These are phyloP conservation scores for Cryptotis parvus DNA, from an alignment of 2,113 vertebrate species.

Conservation along the genomic window DNA sequence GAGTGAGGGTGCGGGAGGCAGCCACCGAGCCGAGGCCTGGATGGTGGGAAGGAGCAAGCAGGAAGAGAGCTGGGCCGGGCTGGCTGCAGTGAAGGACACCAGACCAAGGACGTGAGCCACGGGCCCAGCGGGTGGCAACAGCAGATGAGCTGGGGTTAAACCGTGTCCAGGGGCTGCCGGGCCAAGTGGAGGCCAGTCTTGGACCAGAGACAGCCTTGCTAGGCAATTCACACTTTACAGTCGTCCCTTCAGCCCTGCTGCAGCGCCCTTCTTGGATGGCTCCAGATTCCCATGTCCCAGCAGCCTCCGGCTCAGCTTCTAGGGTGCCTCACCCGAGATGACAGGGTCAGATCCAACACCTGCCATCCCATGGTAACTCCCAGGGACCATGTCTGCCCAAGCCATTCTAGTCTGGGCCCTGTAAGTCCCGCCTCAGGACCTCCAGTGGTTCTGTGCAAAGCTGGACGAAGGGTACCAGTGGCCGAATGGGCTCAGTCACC, in stretches of 20 bases:
- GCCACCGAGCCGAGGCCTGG: not conserved
- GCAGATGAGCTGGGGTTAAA: too few species aligned
- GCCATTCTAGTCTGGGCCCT: not conserved
- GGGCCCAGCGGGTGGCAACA: not conserved
- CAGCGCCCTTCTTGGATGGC: too few species aligned
- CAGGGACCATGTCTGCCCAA: not conserved
- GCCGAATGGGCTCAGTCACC: not conserved
- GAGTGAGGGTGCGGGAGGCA: not conserved
- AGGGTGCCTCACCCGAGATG: not conserved
- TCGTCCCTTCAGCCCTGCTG: too few species aligned
- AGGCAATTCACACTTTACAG: too few species aligned
- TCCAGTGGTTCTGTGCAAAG: not conserved
- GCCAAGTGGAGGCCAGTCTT: not conserved
- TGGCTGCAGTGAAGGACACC: not conserved
- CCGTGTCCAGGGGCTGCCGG: not conserved
- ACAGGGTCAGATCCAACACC: not conserved
- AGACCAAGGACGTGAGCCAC: not conserved
- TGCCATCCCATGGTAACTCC: not conserved
- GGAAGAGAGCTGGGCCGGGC: not conserved
- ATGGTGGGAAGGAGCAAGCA: not conserved
- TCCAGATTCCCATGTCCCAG: too few species aligned
- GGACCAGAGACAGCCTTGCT: too few species aligned
- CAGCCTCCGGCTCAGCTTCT: too few species aligned
- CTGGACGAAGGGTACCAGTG: not conserved
- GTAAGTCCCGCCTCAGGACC: not conserved